Evolutionary conservation across 2,797 vertebrate species (phyloP).

Genomic region (Danio albolineatus): DNA sequence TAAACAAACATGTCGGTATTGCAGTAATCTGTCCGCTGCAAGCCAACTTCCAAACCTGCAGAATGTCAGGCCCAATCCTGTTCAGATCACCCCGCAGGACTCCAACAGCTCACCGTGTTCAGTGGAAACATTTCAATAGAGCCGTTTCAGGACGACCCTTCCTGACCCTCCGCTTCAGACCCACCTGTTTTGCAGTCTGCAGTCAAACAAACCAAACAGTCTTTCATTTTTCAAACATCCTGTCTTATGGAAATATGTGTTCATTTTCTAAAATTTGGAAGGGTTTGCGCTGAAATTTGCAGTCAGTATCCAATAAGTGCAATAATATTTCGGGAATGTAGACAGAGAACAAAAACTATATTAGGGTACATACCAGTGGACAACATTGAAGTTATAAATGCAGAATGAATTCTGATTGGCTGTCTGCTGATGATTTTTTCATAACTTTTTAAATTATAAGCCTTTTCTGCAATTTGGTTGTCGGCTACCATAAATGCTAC

Average conservation of each 20-base stretch:
- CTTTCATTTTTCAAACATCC: background rate
- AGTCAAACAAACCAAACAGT: conserved; percentile 12
- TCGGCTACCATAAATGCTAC: no score
- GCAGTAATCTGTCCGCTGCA: conserved; percentile 54
- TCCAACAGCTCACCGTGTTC: conserved; percentile 42
- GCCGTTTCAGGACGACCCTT: conserved; percentile 33
- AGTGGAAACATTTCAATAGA: conserved; percentile 57
- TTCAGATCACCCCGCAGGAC: conserved; percentile 56
- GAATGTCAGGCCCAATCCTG: conserved; percentile 54
- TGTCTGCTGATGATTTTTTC: no score
- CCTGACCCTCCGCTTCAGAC: conserved; percentile 35
- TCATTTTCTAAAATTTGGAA: no score
- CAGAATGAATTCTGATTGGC: no score
- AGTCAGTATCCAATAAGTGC: no score
- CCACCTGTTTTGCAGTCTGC: conserved; percentile 56
- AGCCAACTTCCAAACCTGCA: conserved; percentile 61
- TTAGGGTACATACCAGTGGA: no score
- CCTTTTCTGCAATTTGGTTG: no score
- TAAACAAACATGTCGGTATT: conserved; percentile 66
- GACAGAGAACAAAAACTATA: no score
- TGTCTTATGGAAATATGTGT: background rate
- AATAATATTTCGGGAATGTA: no score
- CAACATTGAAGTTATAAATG: no score
- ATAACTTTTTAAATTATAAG: no score
- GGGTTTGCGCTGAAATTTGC: no score